Evolutionary conservation across 2,888 invertebrate genomes (phyloP), one percentile per base, ranked within the genome.

Genomic region (Dryadula phaetusa): DNA sequence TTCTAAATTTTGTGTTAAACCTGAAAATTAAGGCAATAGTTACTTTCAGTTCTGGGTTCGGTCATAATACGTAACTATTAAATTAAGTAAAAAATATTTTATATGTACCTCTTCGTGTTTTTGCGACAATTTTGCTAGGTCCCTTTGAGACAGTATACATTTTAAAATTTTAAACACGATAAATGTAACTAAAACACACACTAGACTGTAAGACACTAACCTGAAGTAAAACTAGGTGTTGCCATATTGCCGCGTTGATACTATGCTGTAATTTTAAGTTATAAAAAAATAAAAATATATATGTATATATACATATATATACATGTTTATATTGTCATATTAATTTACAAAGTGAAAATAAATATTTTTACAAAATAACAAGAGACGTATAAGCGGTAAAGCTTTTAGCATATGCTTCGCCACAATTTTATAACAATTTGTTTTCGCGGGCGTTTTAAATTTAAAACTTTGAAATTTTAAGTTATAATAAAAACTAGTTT

Each of bases 131-230:
- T 93, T 97, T 97, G 90, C 96, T 97, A 72, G 97, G 97, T 73
- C 97, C 96, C 90, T 97, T 97, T 72, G 96, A 95, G 82, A 97
- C 95, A 83, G 97, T 97, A 93, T 97, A 97, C 97, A 97, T 97
- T 88, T 88, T 91, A 87, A 79, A 88, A 85, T 87, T 88, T 88
- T 79, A 79, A 81, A 74, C 70, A 69, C 62, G 78, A 80, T 84
- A 85, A 88, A 85, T 83, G 84, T 85, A 85, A 79, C 81, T 79
- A 84, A 86, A 87, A 84, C 75, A 81, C 81, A 79, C 84, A 83
- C 80, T 44, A 53, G 42, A 63, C 79, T 79, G 77, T 78, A 82
- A 82, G 82, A 63, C 60, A 65, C 64, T 58, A 60, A 69, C 34
- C 66, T 69, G 68, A 66, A 67, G 62, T 65, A 60, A 52, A 46